phyloP scores from a whole-genome alignment of 2,113 vertebrate genomes.

The Atherinomorus stipes region DNA sequence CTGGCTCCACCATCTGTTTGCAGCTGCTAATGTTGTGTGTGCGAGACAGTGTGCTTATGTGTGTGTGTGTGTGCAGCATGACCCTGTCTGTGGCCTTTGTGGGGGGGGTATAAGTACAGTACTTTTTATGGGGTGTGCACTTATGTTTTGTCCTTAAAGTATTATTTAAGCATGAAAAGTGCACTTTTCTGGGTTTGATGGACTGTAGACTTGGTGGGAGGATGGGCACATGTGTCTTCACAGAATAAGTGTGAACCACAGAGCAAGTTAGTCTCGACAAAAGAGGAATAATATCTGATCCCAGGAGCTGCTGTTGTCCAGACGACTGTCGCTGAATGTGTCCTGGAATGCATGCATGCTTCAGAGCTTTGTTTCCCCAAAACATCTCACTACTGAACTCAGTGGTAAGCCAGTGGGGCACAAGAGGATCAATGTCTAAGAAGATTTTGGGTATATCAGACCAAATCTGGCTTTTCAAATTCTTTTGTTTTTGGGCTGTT shows the following conservation, averaged over 20 bases:
- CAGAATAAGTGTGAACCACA: no score
- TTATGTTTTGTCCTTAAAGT: constrained; percentile 16
- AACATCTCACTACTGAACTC: constrained; percentile 43
- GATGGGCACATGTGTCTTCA: neutral
- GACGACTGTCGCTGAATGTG: constrained; percentile 16
- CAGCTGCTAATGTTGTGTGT: constrained; percentile 71
- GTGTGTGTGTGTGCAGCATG: constrained; percentile 15
- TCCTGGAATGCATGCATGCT: constrained; percentile 36
- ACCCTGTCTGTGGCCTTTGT: neutral
- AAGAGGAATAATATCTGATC: constrained; percentile 20
- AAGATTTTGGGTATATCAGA: constrained; percentile 35
- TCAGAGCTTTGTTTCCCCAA: constrained; percentile 41
- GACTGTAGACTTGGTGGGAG: neutral
- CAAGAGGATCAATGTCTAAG: constrained; percentile 47
- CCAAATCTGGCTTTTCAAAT: constrained; percentile 34
- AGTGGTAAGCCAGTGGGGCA: constrained; percentile 26
- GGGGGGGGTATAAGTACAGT: neutral
- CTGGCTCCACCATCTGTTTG: constrained; percentile 74
- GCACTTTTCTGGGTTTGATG: constrained; percentile 22
- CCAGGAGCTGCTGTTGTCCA: constrained; percentile 23
- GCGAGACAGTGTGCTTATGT: constrained; percentile 35
- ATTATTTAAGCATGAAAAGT: constrained; percentile 4
- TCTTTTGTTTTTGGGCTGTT: constrained; percentile 7
- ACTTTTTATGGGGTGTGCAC: neutral
- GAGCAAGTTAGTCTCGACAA: neutral